Conservation (phyloP, 2,113 vertebrate genomes). For the Camarhynchus parvulus region DNA sequence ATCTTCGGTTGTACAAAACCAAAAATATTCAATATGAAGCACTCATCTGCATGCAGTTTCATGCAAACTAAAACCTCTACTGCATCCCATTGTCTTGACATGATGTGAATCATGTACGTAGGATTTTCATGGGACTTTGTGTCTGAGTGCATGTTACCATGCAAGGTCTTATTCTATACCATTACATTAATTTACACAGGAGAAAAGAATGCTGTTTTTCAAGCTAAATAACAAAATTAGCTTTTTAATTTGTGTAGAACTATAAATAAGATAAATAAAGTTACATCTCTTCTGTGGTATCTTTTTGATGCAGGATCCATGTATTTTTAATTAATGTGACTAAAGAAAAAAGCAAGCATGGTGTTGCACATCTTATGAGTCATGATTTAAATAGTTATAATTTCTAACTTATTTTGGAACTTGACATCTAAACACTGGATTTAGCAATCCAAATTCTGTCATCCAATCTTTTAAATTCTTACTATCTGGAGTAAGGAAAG, state of each 20-base stretch:
- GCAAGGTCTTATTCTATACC: neutral
- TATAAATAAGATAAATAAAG: neutral
- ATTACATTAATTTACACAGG: neutral
- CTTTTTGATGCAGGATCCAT: neutral
- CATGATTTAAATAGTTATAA: neutral
- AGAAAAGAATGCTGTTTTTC: neutral
- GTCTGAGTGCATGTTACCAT: neutral
- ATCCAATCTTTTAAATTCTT: neutral
- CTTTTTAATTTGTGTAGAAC: neutral
- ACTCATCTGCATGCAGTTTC: neutral
- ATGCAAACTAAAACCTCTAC: neutral
- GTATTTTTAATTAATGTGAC: neutral
- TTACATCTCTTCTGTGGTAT: neutral
- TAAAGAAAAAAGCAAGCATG: neutral
- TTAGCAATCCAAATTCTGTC: neutral
- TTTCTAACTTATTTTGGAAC: neutral
- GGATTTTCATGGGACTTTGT: neutral
- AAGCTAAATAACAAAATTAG: neutral
- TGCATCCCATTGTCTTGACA: neutral
- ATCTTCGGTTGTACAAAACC: neutral
- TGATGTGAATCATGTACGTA: too few species aligned
- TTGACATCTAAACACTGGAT: constrained; percentile 12
- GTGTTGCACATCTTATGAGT: neutral
- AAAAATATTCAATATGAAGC: neutral
- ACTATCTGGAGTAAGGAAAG: neutral